A percentile compares a stretch with the other conserved stretches of the same genome.
Evolutionary conservation across 1,140 invertebrate genomes (phyloP).

Genomic region (Danaus plexippus): DNA sequence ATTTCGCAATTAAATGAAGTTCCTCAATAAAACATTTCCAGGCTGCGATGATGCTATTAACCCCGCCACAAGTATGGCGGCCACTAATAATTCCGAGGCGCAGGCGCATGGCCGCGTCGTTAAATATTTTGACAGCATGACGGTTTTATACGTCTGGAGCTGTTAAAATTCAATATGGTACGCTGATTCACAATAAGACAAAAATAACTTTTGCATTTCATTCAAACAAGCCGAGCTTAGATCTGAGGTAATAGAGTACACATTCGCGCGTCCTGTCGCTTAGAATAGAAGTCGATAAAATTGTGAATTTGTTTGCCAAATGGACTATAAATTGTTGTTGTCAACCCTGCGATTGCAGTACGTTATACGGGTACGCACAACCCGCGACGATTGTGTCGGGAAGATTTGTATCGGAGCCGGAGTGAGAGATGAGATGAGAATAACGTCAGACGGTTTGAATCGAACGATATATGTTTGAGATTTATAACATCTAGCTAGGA

Average conservation of each 20-base stretch:
- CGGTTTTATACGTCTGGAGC: slow-evolving; percentile 26
- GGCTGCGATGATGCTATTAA: too few species aligned
- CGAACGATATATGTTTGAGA: not conserved
- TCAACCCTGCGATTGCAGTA: slow-evolving; percentile 15
- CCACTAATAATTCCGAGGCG: slow-evolving; percentile 14
- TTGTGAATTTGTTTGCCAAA: slow-evolving; percentile 10
- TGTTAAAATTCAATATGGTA: slow-evolving; percentile 29
- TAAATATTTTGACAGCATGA: slow-evolving; percentile 39
- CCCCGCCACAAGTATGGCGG: slow-evolving; percentile 14
- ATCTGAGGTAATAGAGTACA: slow-evolving; percentile 1
- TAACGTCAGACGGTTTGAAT: slow-evolving; percentile 13
- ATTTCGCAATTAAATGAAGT: too few species aligned
- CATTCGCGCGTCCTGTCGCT: not conserved
- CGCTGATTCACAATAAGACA: slow-evolving; percentile 22
- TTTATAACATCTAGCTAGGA: too few species aligned
- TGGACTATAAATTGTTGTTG: slow-evolving; percentile 12
- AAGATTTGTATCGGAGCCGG: slow-evolving; percentile 14
- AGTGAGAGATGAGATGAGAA: slow-evolving; percentile 12
- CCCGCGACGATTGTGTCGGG: slow-evolving; percentile 10
- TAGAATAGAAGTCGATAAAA: not conserved
- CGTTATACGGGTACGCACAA: not conserved
- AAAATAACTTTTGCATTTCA: slow-evolving; percentile 5
- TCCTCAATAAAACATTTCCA: too few species aligned
- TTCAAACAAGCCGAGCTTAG: slow-evolving; percentile 1
- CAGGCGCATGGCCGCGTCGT: slow-evolving; percentile 20